Percentiles rank a stretch among this genome's conserved stretches.
phyloP scores from a whole-genome alignment of 2,797 vertebrate genomes.

The Anisognathus igniventris region DNA sequence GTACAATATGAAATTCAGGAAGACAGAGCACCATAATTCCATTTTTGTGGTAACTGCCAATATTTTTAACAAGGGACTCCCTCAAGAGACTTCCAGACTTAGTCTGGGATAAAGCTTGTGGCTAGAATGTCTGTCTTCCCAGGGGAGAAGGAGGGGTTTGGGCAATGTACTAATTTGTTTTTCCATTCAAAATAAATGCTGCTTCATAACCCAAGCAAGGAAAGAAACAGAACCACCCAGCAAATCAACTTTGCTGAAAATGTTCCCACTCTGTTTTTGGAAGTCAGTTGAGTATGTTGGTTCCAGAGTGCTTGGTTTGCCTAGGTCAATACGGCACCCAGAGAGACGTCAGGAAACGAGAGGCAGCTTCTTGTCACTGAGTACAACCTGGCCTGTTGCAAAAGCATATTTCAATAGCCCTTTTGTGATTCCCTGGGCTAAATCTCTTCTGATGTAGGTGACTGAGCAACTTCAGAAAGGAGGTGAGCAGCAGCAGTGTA shows the following conservation, averaged over 20 bases:
- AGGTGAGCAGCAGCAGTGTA: background rate
- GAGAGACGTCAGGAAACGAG: fast-evolving
- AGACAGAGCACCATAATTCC: background rate
- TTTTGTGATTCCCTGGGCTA: background rate
- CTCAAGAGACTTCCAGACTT: background rate
- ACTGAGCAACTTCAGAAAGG: background rate
- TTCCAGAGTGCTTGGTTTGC: background rate
- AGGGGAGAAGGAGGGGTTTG: background rate
- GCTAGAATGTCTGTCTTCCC: background rate
- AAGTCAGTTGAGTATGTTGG: background rate
- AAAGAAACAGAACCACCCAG: background rate
- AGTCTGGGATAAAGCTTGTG: background rate
- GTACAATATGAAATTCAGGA: background rate
- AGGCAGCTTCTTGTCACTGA: background rate
- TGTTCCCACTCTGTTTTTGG: background rate
- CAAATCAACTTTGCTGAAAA: background rate
- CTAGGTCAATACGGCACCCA: background rate
- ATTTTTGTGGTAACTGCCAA: background rate
- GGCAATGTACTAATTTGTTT: background rate
- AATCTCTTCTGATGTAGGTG: background rate
- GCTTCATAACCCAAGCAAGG: background rate
- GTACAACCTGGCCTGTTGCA: background rate
- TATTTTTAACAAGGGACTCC: background rate
- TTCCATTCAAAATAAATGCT: background rate
- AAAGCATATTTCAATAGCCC: background rate